phyloP scores from a whole-genome alignment of 2,113 vertebrate species.

The Corythornis madagascariensis region DNA sequence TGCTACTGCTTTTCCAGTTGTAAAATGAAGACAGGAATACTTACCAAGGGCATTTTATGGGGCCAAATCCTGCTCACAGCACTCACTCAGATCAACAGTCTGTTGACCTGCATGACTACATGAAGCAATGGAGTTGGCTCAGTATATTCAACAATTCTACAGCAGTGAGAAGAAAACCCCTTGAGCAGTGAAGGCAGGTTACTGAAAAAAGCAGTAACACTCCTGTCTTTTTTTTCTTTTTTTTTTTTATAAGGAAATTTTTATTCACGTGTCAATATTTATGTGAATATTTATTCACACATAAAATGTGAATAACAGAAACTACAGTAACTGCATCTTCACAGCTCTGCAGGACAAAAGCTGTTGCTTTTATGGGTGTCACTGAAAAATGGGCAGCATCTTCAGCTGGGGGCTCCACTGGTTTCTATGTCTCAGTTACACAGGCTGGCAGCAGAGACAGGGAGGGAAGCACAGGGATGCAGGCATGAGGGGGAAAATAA shows the following conservation, averaged over 20 bases:
- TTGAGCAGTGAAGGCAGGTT: not conserved
- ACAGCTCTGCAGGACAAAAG: not conserved
- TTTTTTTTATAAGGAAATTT: no score
- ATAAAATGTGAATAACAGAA: not conserved
- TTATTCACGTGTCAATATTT: no score
- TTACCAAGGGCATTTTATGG: not conserved
- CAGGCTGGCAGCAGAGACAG: not conserved
- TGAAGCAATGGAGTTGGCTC: not conserved
- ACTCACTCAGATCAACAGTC: slow-evolving; percentile 22
- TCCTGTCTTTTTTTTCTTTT: not conserved
- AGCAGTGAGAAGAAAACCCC: not conserved
- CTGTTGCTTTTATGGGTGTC: slow-evolving; percentile 9
- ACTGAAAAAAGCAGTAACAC: not conserved
- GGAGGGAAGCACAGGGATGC: not conserved
- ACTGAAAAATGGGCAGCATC: slow-evolving; percentile 41
- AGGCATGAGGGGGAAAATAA: slow-evolving; percentile 41
- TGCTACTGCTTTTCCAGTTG: not conserved
- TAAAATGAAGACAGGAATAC: not conserved
- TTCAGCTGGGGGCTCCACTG: not conserved
- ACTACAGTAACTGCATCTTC: not conserved
- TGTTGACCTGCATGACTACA: not conserved
- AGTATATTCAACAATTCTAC: not conserved
- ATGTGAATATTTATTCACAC: no score
- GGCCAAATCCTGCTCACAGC: not conserved
- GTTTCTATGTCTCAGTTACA: not conserved